phyloP scores from a whole-genome alignment of 1,140 invertebrate species.

The Panagrolaimus sp. region DNA sequence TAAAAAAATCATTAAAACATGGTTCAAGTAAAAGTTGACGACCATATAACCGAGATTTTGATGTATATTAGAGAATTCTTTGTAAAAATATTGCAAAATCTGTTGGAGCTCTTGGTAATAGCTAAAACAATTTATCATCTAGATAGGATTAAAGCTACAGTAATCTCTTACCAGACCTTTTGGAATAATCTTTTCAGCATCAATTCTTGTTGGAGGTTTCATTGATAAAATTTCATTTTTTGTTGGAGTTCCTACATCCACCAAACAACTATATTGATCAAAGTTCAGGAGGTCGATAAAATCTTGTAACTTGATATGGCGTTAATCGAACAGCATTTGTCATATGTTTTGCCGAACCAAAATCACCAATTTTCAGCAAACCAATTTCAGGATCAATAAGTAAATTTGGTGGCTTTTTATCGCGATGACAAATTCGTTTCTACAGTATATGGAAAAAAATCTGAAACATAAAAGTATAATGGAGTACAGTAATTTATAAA shows the following conservation, averaged over 20 bases:
- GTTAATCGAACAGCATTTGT: constrained; percentile 20
- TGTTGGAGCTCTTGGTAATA: constrained; percentile 27
- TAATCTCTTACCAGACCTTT: constrained; percentile 1
- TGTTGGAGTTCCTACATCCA: constrained; percentile 90
- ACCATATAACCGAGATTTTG: constrained; percentile 35
- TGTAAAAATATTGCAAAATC: constrained; percentile 26
- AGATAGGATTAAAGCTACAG: neutral
- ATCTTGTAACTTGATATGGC: constrained; percentile 48
- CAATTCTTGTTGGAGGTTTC: constrained; percentile 23
- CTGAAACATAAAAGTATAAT: no score
- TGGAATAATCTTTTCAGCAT: constrained; percentile 15
- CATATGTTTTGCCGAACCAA: constrained; percentile 48
- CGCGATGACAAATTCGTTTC: constrained; percentile 43
- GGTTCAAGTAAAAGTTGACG: constrained; percentile 24
- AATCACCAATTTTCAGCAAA: constrained; percentile 50
- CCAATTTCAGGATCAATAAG: constrained; percentile 40
- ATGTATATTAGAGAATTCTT: constrained; percentile 34
- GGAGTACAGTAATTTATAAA: no score
- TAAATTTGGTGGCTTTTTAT: constrained; percentile 51
- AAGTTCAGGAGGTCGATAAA: constrained; percentile 48
- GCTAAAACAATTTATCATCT: constrained; percentile 28
- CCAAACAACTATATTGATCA: constrained; percentile 29
- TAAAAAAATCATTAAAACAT: constrained; percentile 34
- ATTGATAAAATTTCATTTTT: constrained; percentile 32
- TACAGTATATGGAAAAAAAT: no score